Conservation (phyloP, 2,113 vertebrate species). For the Myodes glareolus region DNA sequence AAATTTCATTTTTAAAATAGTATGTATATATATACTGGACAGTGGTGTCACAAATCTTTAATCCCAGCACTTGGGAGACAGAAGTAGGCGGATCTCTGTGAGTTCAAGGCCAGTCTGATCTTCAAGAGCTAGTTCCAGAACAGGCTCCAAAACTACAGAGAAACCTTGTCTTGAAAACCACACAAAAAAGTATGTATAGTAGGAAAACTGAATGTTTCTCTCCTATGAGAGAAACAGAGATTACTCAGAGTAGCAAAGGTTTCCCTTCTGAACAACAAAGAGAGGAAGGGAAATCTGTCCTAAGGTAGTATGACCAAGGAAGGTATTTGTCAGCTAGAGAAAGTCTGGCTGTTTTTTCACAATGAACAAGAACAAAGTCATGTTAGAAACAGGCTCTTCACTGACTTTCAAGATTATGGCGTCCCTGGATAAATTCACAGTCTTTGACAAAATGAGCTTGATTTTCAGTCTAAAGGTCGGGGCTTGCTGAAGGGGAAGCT, state of each 20-base stretch:
- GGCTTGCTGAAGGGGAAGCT: neutral
- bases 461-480: neutral
- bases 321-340: neutral
- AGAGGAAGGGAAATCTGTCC: neutral
- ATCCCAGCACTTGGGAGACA: too few relatives aligned
- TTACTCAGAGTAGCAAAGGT: neutral
- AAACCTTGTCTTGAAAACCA: too few relatives aligned
- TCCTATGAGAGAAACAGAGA: neutral
- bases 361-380: neutral
- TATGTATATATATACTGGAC: neutral
- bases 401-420: neutral
- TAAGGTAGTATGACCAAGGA: neutral
- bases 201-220: neutral
- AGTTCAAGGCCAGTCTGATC: too few relatives aligned
- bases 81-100: too few relatives aligned
- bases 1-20: neutral
- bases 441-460: neutral
- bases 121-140: too few relatives aligned
- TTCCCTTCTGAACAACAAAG: neutral
- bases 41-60: too few relatives aligned
- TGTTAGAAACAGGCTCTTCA: neutral
- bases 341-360: neutral
- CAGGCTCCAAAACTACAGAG: too few relatives aligned
- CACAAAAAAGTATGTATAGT: neutral
- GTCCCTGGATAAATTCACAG: neutral